phyloP scores from a whole-genome alignment of 2,888 invertebrate genomes.

The Hydriomena furcata region DNA sequence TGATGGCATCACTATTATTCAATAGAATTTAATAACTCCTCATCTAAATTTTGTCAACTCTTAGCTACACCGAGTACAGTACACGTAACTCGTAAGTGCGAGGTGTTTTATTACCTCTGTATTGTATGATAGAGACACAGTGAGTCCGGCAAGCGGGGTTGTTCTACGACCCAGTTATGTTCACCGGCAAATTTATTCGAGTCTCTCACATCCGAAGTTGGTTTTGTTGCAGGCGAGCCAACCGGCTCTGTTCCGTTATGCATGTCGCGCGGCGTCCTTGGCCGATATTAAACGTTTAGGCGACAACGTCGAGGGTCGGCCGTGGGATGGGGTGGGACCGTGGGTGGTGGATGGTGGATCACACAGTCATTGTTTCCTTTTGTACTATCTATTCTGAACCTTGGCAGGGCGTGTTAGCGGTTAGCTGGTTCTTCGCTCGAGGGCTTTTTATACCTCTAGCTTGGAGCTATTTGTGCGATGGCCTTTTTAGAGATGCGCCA shows the following conservation, averaged over 20 bases:
- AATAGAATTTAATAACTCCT: too few relatives aligned
- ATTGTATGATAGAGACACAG: slow-evolving; percentile 10
- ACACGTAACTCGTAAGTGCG: not conserved
- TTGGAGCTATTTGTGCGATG: slow-evolving; percentile 15
- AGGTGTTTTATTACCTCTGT: slow-evolving; percentile 17
- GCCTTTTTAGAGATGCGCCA: slow-evolving; percentile 13
- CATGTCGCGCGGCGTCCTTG: slow-evolving; percentile 62
- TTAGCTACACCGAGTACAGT: not conserved
- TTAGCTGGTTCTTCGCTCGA: slow-evolving; percentile 32
- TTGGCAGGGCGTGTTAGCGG: slow-evolving; percentile 43
- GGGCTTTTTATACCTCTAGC: slow-evolving; percentile 19
- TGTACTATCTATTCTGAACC: slow-evolving; percentile 49
- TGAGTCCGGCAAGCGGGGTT: slow-evolving; percentile 29
- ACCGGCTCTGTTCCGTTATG: slow-evolving; percentile 43
- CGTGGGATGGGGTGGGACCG: slow-evolving; percentile 45
- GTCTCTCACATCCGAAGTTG: slow-evolving; percentile 42
- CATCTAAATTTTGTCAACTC: too few relatives aligned
- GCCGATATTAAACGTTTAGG: slow-evolving; percentile 74
- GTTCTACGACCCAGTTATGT: slow-evolving; percentile 45
- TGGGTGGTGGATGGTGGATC: slow-evolving; percentile 53
- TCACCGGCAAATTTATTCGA: slow-evolving; percentile 46
- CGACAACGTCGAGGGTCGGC: slow-evolving; percentile 45
- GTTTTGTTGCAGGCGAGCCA: slow-evolving; percentile 42
- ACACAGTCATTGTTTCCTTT: slow-evolving; percentile 65
- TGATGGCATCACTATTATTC: too few relatives aligned